Conservation (phyloP, 2,888 invertebrate species). For the Brenthis ino region DNA sequence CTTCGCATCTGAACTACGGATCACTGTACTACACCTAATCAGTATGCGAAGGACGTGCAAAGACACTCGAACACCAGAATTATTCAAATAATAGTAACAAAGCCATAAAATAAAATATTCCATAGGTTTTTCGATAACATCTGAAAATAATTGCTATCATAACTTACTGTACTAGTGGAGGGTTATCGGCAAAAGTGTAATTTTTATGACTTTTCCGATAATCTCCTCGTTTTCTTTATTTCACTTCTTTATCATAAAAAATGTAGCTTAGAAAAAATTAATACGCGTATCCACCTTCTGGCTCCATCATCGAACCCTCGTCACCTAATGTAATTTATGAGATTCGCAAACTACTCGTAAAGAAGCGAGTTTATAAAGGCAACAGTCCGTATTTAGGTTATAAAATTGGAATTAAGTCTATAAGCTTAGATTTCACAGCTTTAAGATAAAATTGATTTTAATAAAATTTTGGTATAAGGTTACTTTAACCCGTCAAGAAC, state of each 20-base stretch:
- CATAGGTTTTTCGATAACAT: constrained; percentile 15
- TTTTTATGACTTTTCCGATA: constrained; percentile 12
- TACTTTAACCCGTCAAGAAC: too few species aligned
- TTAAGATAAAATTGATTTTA: too few species aligned
- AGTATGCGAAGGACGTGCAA: background rate
- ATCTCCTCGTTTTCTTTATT: background rate
- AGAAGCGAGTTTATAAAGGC: too few species aligned
- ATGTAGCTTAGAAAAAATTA: background rate
- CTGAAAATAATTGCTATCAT: constrained; percentile 25
- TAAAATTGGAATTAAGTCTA: too few species aligned
- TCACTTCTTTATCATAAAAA: constrained; percentile 1
- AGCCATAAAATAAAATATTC: constrained; percentile 15
- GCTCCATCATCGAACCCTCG: too few species aligned
- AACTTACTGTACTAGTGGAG: constrained; percentile 6
- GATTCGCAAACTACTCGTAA: too few species aligned
- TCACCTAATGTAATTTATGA: too few species aligned
- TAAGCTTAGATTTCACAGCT: too few species aligned
- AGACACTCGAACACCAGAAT: background rate
- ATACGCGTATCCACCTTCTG: too few species aligned
- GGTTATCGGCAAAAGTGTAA: background rate
- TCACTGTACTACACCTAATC: background rate
- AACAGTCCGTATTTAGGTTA: too few species aligned
- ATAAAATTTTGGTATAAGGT: too few species aligned
- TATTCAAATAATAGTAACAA: constrained; percentile 18
- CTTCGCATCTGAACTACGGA: background rate